phyloP scores from a whole-genome alignment of 2,113 vertebrate species.

The Eudyptes chrysolophus region DNA sequence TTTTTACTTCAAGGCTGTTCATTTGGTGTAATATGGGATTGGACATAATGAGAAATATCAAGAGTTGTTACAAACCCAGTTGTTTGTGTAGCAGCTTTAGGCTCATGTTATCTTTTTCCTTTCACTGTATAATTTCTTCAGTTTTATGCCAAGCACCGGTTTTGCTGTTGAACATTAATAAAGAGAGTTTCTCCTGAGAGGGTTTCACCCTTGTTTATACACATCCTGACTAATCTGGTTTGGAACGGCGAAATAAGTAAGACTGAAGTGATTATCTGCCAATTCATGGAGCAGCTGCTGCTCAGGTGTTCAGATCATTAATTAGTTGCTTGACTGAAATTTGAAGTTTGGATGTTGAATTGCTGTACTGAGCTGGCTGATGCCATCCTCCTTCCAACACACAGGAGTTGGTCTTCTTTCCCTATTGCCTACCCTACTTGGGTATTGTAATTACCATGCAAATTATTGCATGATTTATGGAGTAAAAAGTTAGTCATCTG shows the following conservation, averaged over 20 bases:
- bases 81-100: not conserved
- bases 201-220: not conserved
- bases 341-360: not conserved
- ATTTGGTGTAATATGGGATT: not conserved
- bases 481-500: not conserved
- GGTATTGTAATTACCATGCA: no score
- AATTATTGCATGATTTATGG: not conserved
- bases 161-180: not conserved
- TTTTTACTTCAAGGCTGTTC: not conserved
- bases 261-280: not conserved
- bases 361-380: not conserved
- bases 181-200: not conserved
- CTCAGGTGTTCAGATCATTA: not conserved
- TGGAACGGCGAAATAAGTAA: not conserved
- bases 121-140: not conserved
- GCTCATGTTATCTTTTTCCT: not conserved
- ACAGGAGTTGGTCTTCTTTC: not conserved
- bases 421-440: not conserved
- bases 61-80: not conserved
- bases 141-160: not conserved
- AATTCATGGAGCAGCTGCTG: not conserved
- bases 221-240: not conserved
- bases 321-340: not conserved
- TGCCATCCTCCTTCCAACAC: not conserved
- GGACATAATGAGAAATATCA: not conserved